These are phyloP conservation scores for Stenolophus ochropezus DNA, from an alignment of 2,888 invertebrate species.

Conservation along the genomic window DNA sequence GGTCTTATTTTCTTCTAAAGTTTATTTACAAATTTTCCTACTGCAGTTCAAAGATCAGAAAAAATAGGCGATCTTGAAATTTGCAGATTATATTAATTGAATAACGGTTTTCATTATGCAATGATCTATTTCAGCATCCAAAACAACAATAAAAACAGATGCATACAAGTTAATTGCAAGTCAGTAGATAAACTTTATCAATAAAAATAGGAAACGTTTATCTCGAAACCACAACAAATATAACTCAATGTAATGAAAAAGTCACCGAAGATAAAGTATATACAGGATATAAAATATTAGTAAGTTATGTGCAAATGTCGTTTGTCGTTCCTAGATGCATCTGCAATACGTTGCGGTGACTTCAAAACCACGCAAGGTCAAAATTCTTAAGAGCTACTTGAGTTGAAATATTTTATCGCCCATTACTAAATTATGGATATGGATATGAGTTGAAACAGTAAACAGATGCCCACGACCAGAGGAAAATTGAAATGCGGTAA, in stretches of 20 bases:
- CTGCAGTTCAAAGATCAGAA: background rate
- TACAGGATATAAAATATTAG: slow-evolving; percentile 9
- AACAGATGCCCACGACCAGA: slow-evolving; percentile 16
- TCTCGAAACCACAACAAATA: slow-evolving; percentile 42
- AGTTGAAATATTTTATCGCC: slow-evolving; percentile 16
- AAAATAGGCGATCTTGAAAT: background rate
- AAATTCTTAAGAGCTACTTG: slow-evolving; percentile 28
- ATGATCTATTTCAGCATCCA: background rate
- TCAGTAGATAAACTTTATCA: slow-evolving; percentile 25
- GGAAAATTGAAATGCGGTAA: background rate
- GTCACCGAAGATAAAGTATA: background rate
- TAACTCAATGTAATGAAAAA: slow-evolving; percentile 14
- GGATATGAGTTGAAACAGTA: background rate
- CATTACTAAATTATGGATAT: background rate
- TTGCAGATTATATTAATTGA: background rate
- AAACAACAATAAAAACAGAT: background rate
- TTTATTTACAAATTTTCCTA: background rate
- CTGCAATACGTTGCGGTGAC: slow-evolving; percentile 14
- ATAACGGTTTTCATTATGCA: slow-evolving; percentile 7
- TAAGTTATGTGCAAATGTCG: background rate
- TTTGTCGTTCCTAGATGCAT: background rate
- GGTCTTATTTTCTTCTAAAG: background rate
- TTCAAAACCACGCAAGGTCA: slow-evolving; percentile 31
- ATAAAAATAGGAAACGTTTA: slow-evolving; percentile 51
- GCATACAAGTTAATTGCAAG: background rate